Conservation (phyloP, 2,888 invertebrate genomes). For the Perithous albicinctus region DNA sequence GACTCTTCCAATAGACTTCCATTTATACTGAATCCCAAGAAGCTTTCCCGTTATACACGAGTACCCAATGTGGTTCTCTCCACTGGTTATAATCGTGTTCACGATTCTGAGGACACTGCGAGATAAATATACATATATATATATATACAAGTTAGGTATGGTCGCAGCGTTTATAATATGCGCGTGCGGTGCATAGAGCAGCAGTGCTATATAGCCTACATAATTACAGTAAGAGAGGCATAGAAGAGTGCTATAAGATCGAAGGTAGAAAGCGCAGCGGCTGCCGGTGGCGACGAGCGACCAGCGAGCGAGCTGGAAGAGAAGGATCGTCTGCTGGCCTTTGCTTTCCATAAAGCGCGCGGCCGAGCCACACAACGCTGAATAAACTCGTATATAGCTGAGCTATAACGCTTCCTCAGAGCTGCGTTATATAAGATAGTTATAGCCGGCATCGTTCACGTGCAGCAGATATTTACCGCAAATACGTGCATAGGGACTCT, state of each 20-base stretch:
- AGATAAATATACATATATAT: background rate
- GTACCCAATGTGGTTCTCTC: constrained; percentile 49
- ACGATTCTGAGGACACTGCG: constrained; percentile 41
- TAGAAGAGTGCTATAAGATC: constrained; percentile 74
- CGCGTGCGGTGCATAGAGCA: constrained; percentile 58
- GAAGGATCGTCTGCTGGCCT: constrained; percentile 84
- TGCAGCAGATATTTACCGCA: constrained; percentile 1
- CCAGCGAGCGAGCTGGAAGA: constrained; percentile 50
- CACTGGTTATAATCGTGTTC: constrained; percentile 45
- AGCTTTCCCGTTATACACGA: constrained; percentile 62
- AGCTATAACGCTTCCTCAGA: constrained; percentile 71
- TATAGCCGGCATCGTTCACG: constrained; percentile 38
- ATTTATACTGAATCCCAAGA: constrained; percentile 7
- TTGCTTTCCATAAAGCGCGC: constrained; percentile 80
- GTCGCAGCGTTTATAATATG: constrained; percentile 67
- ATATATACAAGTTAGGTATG: constrained; percentile 6
- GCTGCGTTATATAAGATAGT: constrained; percentile 78
- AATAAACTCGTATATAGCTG: constrained; percentile 35
- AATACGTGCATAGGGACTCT: constrained; percentile 12
- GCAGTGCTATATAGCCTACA: constrained; percentile 71
- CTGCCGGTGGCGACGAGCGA: constrained; percentile 19
- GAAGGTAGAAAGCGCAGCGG: constrained; percentile 83
- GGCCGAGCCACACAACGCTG: constrained; percentile 41
- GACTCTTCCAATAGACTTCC: constrained; percentile 39
- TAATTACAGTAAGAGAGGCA: constrained; percentile 77